Percentiles rank a stretch among this genome's conserved stretches.
These are phyloP conservation scores for Antrozous pallidus DNA, from an alignment of 2,797 vertebrate species.

Conservation along the genomic window DNA sequence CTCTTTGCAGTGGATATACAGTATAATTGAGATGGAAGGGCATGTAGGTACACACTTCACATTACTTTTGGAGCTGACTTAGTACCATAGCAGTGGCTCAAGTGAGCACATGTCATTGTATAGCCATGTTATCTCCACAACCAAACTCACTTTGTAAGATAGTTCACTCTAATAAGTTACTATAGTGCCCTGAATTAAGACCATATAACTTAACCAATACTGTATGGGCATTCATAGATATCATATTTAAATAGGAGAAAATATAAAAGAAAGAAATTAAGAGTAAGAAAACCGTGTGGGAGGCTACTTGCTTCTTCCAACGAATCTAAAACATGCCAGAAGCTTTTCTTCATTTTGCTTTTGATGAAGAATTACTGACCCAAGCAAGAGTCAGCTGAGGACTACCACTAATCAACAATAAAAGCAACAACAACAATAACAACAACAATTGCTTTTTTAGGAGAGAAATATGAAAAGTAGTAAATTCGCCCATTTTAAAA, in stretches of 20 bases:
- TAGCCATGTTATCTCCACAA: neutral
- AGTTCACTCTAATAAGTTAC: constrained; percentile 25
- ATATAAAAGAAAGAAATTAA: constrained; percentile 50
- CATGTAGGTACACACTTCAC: neutral
- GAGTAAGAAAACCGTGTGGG: constrained; percentile 31
- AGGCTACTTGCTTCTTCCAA: constrained; percentile 15
- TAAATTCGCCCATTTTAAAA: constrained; percentile 61
- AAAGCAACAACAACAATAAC: constrained; percentile 19
- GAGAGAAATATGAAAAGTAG: constrained; percentile 38
- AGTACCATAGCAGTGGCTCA: neutral
- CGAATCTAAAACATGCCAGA: constrained; percentile 44
- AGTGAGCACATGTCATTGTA: neutral
- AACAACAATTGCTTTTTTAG: constrained; percentile 16
- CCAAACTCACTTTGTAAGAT: constrained; percentile 51
- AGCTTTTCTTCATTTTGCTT: constrained; percentile 35
- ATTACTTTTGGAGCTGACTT: neutral
- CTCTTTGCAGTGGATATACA: neutral
- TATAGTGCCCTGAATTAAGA: constrained; percentile 27
- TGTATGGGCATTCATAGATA: constrained; percentile 16
- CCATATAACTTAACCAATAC: constrained; percentile 17
- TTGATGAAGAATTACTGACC: constrained; percentile 48
- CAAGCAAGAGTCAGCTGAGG: constrained; percentile 47
- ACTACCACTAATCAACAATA: constrained; percentile 50
- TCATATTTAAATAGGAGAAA: constrained; percentile 47
- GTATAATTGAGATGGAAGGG: neutral